Base-by-base conservation (phyloP, 2,888 invertebrate genomes). In the Latrodectus hesperus region DNA sequence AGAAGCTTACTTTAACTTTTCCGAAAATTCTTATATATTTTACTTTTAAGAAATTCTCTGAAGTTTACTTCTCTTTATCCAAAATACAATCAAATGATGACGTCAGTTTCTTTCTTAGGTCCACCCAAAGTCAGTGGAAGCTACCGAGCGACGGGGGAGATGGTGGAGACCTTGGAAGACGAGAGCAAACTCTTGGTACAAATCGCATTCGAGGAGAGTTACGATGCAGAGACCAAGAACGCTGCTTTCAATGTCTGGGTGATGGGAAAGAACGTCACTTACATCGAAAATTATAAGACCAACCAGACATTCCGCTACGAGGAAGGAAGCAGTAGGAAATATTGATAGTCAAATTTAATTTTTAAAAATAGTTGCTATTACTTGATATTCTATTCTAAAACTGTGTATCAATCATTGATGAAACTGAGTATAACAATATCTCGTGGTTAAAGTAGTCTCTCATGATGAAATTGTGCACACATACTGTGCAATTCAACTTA, bases 141-240 rank as follows among this genome's bases (percentile, higher is more conserved):
- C 67, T 86, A 76, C 72, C 76, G 51, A 26, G 86, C 86, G 2
- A 51, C 17, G 2, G 86, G 86, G 0, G 86, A 86, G 72, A 86
- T 81, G 55, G 81, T 81, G 49, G 76, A 80, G n/a, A 75, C 72
- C 0, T 9, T 76, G n/a, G 75, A 74, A 12, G 85, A 78, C 49
- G 60, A 16, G 0, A 55, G 65, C 6, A 53, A 9, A 4, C 12
- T 81, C 11, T 22, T 65, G 17, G 17, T 75, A 1, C 86, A 86
- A 26, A 60, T 75, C 14, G 67, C 76, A 10, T 86, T 86, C 52
- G 86, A 86, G 10, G 86, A 86, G 53, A 86, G 71, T 11, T 81
- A 49, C 72, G 81, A 86, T 80, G 71, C 26, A 0, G 64, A 86
- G 9, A 65, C 81, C 1, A 64, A 71, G 9, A 49, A 76, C 26